Evolutionary conservation across 1,140 invertebrate genomes (phyloP).

Genomic region (Neelides sp.): DNA sequence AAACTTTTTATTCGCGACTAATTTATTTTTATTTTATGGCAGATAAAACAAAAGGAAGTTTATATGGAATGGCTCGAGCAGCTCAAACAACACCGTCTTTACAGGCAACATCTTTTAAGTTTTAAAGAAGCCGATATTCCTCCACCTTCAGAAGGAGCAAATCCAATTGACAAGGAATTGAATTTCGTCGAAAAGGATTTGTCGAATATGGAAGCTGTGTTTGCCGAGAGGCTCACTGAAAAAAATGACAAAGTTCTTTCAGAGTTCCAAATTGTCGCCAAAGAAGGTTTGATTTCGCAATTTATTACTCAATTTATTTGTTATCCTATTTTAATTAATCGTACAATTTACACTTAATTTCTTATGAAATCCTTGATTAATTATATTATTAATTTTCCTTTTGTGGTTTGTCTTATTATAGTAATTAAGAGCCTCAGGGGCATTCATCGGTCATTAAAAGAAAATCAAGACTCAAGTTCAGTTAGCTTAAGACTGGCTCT

Average conservation of each 20-base stretch:
- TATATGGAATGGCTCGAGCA: slow-evolving; percentile 62
- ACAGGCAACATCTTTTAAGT: slow-evolving; percentile 60
- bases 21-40: slow-evolving; percentile 26
- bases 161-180: slow-evolving; percentile 44
- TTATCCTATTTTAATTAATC: no score
- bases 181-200: slow-evolving; percentile 50
- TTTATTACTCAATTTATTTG: no score
- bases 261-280: slow-evolving; percentile 49
- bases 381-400: no score
- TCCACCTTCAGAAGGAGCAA: slow-evolving; percentile 10
- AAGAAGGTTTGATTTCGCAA: slow-evolving; percentile 48
- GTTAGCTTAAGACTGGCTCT: slow-evolving; percentile 45
- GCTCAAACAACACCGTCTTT: slow-evolving; percentile 62
- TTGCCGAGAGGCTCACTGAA: slow-evolving; percentile 40
- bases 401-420: not conserved
- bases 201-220: slow-evolving; percentile 45
- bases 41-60: slow-evolving; percentile 55
- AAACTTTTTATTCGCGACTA: not conserved
- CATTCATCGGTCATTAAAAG: slow-evolving; percentile 17
- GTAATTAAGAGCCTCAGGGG: slow-evolving; percentile 25
- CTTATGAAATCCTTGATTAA: no score
- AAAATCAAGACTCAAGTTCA: slow-evolving; percentile 12
- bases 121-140: slow-evolving; percentile 34
- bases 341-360: no score
- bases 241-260: no score